Percentiles rank a stretch among this genome's conserved stretches.
These are phyloP conservation scores for Cataglyphis hispanica DNA, from an alignment of 1,140 invertebrate genomes.

Conservation along the genomic window DNA sequence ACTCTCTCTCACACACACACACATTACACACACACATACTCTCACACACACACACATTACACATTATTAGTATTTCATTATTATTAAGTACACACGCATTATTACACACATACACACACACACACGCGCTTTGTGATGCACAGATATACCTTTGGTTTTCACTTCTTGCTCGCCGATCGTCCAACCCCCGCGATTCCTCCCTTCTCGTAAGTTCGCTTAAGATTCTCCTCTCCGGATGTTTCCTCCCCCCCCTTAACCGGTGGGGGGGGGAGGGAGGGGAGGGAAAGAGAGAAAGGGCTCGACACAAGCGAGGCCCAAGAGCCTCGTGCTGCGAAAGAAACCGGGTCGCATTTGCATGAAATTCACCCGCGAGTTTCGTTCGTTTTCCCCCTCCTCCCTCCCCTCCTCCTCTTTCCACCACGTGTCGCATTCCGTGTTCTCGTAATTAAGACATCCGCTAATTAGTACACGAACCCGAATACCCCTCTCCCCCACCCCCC, in stretches of 20 bases:
- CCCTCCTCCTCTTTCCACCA: slow-evolving; percentile 42
- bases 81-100: too few relatives aligned
- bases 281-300: slow-evolving; percentile 17
- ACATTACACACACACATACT: too few relatives aligned
- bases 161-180: background rate
- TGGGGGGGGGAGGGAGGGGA: background rate
- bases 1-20: background rate
- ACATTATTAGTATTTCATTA: too few relatives aligned
- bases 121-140: slow-evolving; percentile 80
- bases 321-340: slow-evolving; percentile 23
- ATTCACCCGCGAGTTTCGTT: slow-evolving; percentile 58
- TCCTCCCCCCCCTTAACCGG: too few relatives aligned
- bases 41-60: slow-evolving; percentile 43
- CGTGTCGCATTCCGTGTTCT: slow-evolving; percentile 32
- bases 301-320: background rate
- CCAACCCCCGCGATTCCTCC: background rate
- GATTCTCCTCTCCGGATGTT: slow-evolving; percentile 16
- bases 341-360: slow-evolving; percentile 75
- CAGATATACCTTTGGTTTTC: slow-evolving; percentile 72
- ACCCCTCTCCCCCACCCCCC: too few relatives aligned
- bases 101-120: too few relatives aligned
- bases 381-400: too few relatives aligned
- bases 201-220: slow-evolving; percentile 9
- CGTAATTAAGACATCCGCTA: slow-evolving; percentile 80
- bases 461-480: slow-evolving; percentile 66